These are phyloP conservation scores for Dorcus parallelipipedus DNA, from an alignment of 2,888 invertebrate genomes.

Conservation along the genomic window DNA sequence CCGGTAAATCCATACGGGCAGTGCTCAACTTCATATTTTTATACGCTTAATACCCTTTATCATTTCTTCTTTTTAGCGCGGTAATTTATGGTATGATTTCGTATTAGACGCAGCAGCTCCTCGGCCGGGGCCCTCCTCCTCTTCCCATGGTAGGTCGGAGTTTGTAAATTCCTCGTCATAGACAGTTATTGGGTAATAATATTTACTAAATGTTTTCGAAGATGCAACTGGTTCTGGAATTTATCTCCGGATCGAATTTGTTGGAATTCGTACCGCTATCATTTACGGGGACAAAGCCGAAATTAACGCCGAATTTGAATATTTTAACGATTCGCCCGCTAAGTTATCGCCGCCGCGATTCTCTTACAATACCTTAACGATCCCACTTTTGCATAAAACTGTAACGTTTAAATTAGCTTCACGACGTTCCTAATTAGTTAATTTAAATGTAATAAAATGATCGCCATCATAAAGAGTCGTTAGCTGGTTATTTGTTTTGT, in stretches of 20 bases:
- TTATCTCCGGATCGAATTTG: slow-evolving; percentile 5
- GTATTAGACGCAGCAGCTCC: background rate
- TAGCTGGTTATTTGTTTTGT: no score
- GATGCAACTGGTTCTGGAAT: slow-evolving; percentile 25
- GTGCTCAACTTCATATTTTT: background rate
- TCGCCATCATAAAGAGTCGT: no score
- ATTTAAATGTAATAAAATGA: no score
- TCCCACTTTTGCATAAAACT: background rate
- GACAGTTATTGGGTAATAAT: slow-evolving; percentile 29
- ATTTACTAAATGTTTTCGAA: slow-evolving; percentile 24
- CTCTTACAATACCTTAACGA: background rate
- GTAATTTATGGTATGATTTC: slow-evolving; percentile 6
- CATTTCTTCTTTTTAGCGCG: slow-evolving; percentile 5
- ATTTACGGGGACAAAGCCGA: slow-evolving; percentile 1
- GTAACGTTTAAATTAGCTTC: background rate
- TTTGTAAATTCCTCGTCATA: slow-evolving; percentile 21
- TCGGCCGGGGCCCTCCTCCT: background rate
- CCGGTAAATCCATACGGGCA: slow-evolving; percentile 3
- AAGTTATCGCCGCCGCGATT: background rate
- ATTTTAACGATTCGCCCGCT: slow-evolving; percentile 3
- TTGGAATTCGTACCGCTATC: slow-evolving; percentile 6
- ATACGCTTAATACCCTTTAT: slow-evolving; percentile 8
- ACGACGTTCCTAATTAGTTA: no score
- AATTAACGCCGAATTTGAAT: slow-evolving; percentile 5
- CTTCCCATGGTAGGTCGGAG: no score